These are phyloP conservation scores for Drosophila neocordata DNA, from an alignment of 1,140 invertebrate species.

Conservation along the genomic window DNA sequence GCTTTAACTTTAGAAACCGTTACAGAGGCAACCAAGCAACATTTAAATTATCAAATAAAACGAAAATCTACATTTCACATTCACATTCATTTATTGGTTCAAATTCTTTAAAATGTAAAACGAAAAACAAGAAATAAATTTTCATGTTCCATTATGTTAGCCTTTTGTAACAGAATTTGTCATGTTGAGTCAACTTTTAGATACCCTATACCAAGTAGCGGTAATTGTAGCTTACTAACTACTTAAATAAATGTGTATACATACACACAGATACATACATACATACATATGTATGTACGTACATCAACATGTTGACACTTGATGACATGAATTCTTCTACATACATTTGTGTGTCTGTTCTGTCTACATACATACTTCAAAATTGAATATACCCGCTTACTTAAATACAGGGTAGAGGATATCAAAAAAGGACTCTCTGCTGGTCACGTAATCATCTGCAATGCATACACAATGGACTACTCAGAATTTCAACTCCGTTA, in stretches of 20 bases:
- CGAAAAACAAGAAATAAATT: constrained; percentile 3
- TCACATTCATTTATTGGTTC: not conserved
- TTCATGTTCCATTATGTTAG: not conserved
- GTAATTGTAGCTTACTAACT: not conserved
- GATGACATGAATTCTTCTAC: no score
- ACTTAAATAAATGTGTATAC: no score
- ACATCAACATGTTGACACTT: no score
- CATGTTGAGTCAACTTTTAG: not conserved
- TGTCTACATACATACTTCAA: not conserved
- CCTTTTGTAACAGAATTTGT: not conserved
- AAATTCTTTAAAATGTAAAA: constrained; percentile 1
- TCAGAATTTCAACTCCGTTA: constrained; percentile 29
- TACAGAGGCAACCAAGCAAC: no score
- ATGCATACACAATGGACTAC: constrained; percentile 32
- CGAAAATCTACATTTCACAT: not conserved
- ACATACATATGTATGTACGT: no score
- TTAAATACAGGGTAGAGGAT: not conserved
- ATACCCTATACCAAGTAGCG: not conserved
- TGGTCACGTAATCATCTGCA: constrained; percentile 40
- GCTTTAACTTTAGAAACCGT: not conserved
- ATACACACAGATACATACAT: no score
- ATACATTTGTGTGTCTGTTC: no score
- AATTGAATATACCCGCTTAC: not conserved
- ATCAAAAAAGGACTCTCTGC: not conserved
- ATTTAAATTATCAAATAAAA: not conserved